phyloP scores from a whole-genome alignment of 2,797 vertebrate species.

The Coregonus sp. region DNA sequence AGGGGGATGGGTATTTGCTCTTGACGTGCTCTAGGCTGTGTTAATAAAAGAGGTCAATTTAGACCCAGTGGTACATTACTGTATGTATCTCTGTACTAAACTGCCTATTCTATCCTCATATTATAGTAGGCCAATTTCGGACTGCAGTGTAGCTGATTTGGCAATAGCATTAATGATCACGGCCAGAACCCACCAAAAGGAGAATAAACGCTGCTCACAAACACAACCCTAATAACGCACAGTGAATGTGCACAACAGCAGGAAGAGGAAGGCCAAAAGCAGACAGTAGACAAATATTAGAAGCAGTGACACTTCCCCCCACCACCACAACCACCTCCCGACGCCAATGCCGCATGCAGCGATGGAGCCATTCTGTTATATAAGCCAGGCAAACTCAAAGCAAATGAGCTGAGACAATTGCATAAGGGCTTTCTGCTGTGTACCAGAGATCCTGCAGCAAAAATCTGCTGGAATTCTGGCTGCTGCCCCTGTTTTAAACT shows the following conservation, averaged over 20 bases:
- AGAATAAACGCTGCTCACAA: neutral
- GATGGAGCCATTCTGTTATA: conserved; percentile 29
- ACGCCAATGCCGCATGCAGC: neutral
- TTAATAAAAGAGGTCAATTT: neutral
- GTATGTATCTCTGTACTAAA: neutral
- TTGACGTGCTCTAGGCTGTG: neutral
- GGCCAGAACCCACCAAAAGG: neutral
- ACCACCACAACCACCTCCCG: conserved; percentile 1
- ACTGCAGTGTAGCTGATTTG: neutral
- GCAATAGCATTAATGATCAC: conserved; percentile 2
- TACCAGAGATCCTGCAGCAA: conserved; percentile 27
- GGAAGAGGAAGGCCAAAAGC: neutral
- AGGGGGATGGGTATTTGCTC: neutral
- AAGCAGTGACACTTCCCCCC: neutral
- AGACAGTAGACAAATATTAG: conserved; percentile 7
- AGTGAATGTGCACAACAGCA: neutral
- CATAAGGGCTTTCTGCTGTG: conserved; percentile 32
- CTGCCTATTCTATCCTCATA: neutral
- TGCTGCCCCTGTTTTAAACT: neutral
- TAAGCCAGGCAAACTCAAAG: conserved; percentile 33
- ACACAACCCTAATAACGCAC: neutral
- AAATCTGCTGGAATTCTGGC: conserved; percentile 32
- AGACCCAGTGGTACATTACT: neutral
- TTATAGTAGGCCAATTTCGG: neutral
- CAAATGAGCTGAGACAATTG: conserved; percentile 46